These are phyloP conservation scores for Drosophila rubida DNA, from an alignment of 2,888 invertebrate genomes.

Conservation along the genomic window DNA sequence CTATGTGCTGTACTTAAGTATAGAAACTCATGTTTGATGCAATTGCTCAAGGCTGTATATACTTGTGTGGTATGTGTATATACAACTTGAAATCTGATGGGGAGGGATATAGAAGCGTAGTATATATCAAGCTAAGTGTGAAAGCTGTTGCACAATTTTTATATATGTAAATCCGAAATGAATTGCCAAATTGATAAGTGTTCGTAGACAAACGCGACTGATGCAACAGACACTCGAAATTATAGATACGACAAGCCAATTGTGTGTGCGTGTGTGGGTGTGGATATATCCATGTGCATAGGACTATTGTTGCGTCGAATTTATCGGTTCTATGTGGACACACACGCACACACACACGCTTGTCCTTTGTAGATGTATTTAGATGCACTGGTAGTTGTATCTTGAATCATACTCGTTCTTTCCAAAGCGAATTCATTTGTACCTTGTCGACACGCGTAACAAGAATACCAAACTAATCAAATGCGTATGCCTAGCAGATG, in stretches of 20 bases:
- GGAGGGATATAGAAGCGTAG: background rate
- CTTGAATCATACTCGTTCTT: conserved; percentile 41
- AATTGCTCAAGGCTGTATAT: conserved; percentile 44
- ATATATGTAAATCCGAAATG: conserved; percentile 21
- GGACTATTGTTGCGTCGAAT: conserved; percentile 21
- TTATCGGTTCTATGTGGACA: conserved; percentile 11
- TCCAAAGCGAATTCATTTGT: conserved; percentile 49
- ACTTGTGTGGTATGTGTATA: conserved; percentile 1
- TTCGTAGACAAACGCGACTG: conserved; percentile 52
- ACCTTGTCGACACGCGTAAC: conserved; percentile 42
- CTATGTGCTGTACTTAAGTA: conserved; percentile 44
- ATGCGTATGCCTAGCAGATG: conserved; percentile 43
- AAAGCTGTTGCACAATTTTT: conserved; percentile 30
- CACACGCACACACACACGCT: background rate
- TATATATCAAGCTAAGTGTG: conserved; percentile 21
- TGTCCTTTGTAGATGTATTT: conserved; percentile 37
- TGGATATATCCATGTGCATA: conserved; percentile 7
- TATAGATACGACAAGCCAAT: conserved; percentile 15
- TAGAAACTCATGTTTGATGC: conserved; percentile 25
- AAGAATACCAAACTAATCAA: conserved; percentile 38
- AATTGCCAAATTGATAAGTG: conserved; percentile 58
- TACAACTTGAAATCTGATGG: background rate
- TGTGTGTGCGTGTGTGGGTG: conserved; percentile 7
- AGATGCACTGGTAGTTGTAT: conserved; percentile 39
- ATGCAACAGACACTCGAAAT: conserved; percentile 48